phyloP scores from a whole-genome alignment of 2,888 invertebrate genomes.

The Andrena haemorrhoa region DNA sequence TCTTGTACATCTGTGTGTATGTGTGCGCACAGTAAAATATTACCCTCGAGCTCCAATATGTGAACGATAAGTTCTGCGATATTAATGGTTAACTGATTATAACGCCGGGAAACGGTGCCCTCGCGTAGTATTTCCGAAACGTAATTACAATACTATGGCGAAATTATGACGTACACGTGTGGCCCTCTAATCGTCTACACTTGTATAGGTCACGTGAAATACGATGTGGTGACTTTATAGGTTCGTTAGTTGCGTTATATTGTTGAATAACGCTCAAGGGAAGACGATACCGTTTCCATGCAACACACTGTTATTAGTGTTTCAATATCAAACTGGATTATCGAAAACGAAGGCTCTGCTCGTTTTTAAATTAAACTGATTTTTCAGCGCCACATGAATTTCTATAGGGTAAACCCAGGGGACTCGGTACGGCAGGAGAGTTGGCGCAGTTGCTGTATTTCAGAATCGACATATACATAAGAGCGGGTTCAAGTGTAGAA shows the following conservation, averaged over 20 bases:
- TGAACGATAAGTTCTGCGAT: constrained; percentile 30
- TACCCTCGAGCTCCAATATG: constrained; percentile 18
- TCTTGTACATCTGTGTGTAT: neutral
- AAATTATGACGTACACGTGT: constrained; percentile 32
- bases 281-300: too few species aligned
- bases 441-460: too few species aligned
- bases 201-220: neutral
- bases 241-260: neutral
- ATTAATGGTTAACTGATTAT: constrained; percentile 44
- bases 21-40: constrained; percentile 27
- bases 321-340: too few species aligned
- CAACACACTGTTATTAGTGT: too few species aligned
- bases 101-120: constrained; percentile 11
- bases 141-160: constrained; percentile 24
- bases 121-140: constrained; percentile 12
- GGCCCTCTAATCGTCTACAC: constrained; percentile 6
- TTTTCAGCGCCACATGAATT: too few species aligned
- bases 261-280: neutral
- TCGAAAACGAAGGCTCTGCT: too few species aligned
- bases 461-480: too few species aligned
- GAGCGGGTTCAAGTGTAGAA: too few species aligned
- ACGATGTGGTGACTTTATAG: constrained; percentile 13
- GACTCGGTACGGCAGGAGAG: too few species aligned
- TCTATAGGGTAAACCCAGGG: too few species aligned
- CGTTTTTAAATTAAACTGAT: too few species aligned